Conservation (phyloP, 2,113 vertebrate species). For the Clarias gariepinus region DNA sequence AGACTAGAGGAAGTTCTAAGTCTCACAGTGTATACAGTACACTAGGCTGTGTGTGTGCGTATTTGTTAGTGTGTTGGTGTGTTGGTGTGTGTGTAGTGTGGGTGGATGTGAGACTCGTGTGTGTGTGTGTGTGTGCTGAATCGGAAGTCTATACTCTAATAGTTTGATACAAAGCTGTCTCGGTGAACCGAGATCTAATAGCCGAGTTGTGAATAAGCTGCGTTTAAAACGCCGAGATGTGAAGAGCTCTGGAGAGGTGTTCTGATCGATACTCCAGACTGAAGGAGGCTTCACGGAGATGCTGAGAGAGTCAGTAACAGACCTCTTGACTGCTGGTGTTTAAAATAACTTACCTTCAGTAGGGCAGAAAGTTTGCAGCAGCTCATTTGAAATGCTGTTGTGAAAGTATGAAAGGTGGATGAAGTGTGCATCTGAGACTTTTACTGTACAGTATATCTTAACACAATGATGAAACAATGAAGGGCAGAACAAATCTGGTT, state of each 20-base stretch:
- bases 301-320: background rate
- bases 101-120: background rate
- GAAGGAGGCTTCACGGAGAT: constrained; percentile 19
- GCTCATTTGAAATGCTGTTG: background rate
- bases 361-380: background rate
- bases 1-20: background rate
- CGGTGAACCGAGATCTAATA: background rate
- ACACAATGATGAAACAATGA: background rate
- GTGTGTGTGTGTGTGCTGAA: background rate
- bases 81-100: background rate
- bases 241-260: background rate
- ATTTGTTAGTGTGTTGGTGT: background rate
- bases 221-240: background rate
- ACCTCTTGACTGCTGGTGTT: background rate
- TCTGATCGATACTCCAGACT: constrained; percentile 21
- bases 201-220: background rate
- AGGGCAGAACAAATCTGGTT: background rate
- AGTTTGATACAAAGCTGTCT: background rate
- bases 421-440: background rate
- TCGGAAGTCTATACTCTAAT: background rate
- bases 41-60: background rate
- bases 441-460: background rate
- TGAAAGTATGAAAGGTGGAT: background rate
- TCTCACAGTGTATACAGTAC: background rate
- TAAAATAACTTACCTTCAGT: constrained; percentile 1